phyloP scores from a whole-genome alignment of 2,113 vertebrate genomes.

The Enhydra lutris region DNA sequence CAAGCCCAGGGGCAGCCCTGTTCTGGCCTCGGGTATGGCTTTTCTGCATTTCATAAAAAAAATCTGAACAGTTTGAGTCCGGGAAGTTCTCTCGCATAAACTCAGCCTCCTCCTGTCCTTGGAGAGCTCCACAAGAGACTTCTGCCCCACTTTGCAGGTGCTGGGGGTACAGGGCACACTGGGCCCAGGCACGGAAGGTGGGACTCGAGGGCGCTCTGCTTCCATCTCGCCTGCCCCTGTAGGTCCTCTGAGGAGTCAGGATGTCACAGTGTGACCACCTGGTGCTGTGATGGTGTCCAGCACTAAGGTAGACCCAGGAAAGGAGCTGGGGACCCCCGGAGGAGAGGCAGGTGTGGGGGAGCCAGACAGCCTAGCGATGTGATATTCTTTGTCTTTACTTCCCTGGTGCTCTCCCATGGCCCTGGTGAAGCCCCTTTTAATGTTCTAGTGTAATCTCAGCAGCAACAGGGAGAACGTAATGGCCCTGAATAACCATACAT shows the following conservation, averaged over 20 bases:
- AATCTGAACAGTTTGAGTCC: neutral
- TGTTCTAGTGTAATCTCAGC: neutral
- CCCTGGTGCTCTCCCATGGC: neutral
- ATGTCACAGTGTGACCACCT: neutral
- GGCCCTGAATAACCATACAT: neutral
- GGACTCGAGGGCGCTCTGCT: neutral
- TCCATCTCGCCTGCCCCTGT: accelerated
- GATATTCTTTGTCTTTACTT: neutral
- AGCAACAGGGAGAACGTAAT: neutral
- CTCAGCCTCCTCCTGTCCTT: neutral
- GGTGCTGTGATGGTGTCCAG: accelerated
- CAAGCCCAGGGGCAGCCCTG: neutral
- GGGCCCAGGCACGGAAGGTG: neutral
- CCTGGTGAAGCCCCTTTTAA: neutral
- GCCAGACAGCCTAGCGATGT: neutral
- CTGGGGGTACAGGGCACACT: accelerated
- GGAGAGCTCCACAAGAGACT: neutral
- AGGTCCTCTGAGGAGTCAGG: neutral
- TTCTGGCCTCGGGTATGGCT: neutral
- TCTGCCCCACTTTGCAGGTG: neutral
- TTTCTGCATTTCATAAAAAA: neutral
- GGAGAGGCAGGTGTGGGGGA: neutral
- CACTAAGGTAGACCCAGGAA: neutral
- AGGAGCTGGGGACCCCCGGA: neutral
- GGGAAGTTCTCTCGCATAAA: neutral